Evolutionary conservation across 2,888 invertebrate genomes (phyloP).

Genomic region (Blastobasis adustella): DNA sequence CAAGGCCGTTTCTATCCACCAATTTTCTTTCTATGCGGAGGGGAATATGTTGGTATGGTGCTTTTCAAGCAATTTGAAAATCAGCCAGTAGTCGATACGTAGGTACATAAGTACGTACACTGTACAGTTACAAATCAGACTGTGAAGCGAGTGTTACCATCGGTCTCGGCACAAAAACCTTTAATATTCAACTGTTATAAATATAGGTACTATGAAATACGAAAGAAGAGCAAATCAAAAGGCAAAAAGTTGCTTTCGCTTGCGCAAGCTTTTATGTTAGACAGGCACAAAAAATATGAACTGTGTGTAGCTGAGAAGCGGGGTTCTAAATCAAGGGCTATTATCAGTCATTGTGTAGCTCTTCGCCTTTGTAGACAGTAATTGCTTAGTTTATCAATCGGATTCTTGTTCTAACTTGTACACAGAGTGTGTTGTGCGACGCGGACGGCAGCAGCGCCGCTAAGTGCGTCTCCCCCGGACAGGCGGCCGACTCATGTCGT

Average conservation of each 20-base stretch:
- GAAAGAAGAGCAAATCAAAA: conserved; percentile 18
- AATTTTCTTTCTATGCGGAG: too few species aligned
- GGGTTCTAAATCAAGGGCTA: conserved; percentile 29
- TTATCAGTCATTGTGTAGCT: conserved; percentile 32
- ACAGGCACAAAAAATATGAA: conserved; percentile 20
- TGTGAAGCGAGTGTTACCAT: too few species aligned
- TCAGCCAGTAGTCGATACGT: too few species aligned
- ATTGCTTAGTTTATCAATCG: conserved; percentile 39
- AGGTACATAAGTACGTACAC: too few species aligned
- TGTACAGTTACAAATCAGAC: too few species aligned
- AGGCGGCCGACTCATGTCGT: conserved; percentile 30
- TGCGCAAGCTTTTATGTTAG: conserved; percentile 25
- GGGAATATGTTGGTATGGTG: too few species aligned
- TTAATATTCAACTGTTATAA: too few species aligned
- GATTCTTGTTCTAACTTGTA: conserved; percentile 31
- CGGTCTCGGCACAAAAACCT: too few species aligned
- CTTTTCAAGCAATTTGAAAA: too few species aligned
- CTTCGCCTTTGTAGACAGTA: conserved; percentile 39
- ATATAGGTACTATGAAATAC: conserved; percentile 1
- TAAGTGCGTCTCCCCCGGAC: conserved; percentile 2
- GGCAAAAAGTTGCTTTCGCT: conserved; percentile 23
- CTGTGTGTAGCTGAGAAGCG: conserved; percentile 22
- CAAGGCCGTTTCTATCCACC: too few species aligned
- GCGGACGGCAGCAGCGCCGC: conserved; percentile 5
- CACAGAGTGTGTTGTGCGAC: conserved; percentile 9